Evolutionary conservation across 2,113 vertebrate species (phyloP).

Genomic region (Syrmaticus mikado): DNA sequence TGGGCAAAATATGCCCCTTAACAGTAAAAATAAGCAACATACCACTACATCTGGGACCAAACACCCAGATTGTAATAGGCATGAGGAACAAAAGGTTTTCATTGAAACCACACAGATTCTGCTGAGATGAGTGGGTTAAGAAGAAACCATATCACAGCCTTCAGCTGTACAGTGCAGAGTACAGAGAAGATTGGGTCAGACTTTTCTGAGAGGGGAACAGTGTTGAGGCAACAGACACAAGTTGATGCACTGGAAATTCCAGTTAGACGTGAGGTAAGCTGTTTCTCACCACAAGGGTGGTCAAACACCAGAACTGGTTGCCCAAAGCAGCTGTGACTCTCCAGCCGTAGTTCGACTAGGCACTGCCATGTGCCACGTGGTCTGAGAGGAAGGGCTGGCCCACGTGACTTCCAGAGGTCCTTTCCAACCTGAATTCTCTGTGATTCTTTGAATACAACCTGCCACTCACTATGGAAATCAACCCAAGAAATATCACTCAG

Average conservation of each 20-base stretch:
- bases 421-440: background rate
- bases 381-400: background rate
- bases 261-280: background rate
- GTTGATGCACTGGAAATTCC: background rate
- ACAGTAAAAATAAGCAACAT: background rate
- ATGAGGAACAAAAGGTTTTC: background rate
- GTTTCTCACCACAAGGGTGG: background rate
- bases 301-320: background rate
- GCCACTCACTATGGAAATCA: background rate
- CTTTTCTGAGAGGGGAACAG: background rate
- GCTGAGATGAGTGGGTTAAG: background rate
- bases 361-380: background rate
- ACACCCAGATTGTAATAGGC: background rate
- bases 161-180: background rate
- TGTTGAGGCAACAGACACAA: background rate
- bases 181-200: background rate
- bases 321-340: background rate
- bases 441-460: background rate
- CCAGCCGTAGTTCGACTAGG: background rate
- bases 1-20: background rate
- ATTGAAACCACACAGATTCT: background rate
- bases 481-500: background rate
- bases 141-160: accelerated
- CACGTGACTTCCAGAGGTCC: background rate
- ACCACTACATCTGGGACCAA: accelerated